Evolutionary conservation across 2,797 vertebrate species (phyloP), one percentile per base, ranked within the genome.

Genomic region (Acanthurus tractus): DNA sequence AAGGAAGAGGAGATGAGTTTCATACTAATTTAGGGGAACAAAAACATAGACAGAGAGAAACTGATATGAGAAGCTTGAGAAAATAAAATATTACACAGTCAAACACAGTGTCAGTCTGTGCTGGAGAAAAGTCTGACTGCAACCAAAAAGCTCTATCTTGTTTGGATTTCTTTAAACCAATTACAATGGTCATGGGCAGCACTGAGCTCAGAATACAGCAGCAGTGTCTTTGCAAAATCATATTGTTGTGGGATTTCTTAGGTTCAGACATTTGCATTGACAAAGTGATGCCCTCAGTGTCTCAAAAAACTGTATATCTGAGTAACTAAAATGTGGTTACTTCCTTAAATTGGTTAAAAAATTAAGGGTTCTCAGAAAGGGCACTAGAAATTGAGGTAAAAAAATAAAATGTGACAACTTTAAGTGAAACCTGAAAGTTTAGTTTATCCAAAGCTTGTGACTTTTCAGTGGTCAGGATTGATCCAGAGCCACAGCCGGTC

Each of bases 391-490:
- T 40, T 23, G 18, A 9, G 25, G 11, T 52, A 12, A 70, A 70
- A 38, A 44, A 42, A 44, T 45, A 64, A 57, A 81, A 29, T 0
- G 5, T 17, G 36, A 29, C 45, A 71, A 84, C 81, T 71, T 78
- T 62, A 72, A 72, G 56, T 65, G 64, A 71, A 76, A 66, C 45
- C 68, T 58, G 34, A 58, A 76, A 82, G 63, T 72, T 73, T 0
- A 49, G 71, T 42, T 74, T 71, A 76, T 82, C 86, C 59, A 56
- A 42, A 84, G 63, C 63, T 50, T 11, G 64, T 79, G 83, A 79
- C 83, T 81, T 78, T 34, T 63, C 66, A 81, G 53, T 61, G 38
- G 57, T 85, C 63, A 85, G 48, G 71, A 66, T 80, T 83, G 83
- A 86, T 88, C 53, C 38, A 29, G 63, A 84, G 78, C 70, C 59